These are phyloP conservation scores for Melanotaenia duboulayi DNA, from an alignment of 2,113 vertebrate genomes.

Conservation along the genomic window DNA sequence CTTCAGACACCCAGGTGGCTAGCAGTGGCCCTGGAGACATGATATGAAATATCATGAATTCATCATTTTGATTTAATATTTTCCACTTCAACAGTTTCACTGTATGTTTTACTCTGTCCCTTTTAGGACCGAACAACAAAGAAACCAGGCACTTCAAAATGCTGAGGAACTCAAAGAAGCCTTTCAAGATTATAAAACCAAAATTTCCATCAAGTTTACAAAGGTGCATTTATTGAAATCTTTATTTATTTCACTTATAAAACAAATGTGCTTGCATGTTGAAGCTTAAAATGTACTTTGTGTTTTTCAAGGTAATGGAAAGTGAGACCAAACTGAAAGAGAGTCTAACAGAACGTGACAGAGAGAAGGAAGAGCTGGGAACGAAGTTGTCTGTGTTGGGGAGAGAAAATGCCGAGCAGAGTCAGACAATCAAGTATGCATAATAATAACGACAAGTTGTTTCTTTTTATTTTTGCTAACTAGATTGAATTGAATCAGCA, in stretches of 20 bases:
- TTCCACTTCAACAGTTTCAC: not conserved
- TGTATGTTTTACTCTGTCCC: conserved; percentile 26
- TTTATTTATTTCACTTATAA: not conserved
- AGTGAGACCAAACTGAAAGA: conserved; percentile 85
- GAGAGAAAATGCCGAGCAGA: conserved; percentile 79
- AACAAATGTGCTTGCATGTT: not conserved
- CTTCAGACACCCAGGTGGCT: no score
- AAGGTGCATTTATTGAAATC: conserved; percentile 75
- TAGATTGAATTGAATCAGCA: not conserved
- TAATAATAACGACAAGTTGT: not conserved
- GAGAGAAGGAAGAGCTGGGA: conserved; percentile 85
- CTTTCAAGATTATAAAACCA: conserved; percentile 89
- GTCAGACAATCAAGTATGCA: conserved; percentile 85
- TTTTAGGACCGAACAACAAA: conserved; percentile 90
- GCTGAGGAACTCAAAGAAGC: conserved; percentile 88
- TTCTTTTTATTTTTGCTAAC: not conserved
- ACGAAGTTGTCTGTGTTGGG: conserved; percentile 82
- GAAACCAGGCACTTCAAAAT: conserved; percentile 91
- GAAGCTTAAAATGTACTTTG: not conserved
- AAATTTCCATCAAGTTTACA: conserved; percentile 84
- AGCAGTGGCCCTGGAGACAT: not conserved
- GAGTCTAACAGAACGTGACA: conserved; percentile 83
- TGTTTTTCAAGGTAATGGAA: conserved; percentile 84
- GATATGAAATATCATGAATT: not conserved
- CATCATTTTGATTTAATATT: no score